Evolutionary conservation across 2,888 invertebrate species (phyloP).

Genomic region (Malthinus seriepunctatus): DNA sequence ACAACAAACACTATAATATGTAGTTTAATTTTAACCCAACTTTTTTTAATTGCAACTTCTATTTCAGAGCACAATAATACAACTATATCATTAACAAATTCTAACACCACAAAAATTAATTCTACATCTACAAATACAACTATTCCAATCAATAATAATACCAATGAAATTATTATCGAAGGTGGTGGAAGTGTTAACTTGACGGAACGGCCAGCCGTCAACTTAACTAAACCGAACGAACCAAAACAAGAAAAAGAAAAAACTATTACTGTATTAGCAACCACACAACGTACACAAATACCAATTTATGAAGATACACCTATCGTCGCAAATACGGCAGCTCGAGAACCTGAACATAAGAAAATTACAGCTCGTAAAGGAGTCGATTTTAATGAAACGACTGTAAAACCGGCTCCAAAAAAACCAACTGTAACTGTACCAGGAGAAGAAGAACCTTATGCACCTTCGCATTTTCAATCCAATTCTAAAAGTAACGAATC

Average conservation of each 20-base stretch:
- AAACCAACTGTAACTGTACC: slow-evolving; percentile 60
- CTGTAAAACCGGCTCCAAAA: slow-evolving; percentile 51
- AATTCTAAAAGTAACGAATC: slow-evolving; percentile 15
- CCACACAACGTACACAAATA: not conserved
- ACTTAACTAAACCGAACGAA: not conserved
- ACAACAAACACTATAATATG: not conserved
- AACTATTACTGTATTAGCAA: not conserved
- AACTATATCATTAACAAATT: not conserved
- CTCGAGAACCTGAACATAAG: slow-evolving; percentile 51
- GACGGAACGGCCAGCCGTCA: not conserved
- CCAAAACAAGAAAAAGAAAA: not conserved
- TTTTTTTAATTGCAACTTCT: not conserved
- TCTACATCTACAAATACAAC: not conserved
- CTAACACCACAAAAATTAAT: not conserved
- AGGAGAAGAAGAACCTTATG: slow-evolving; percentile 47
- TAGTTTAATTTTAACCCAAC: not conserved
- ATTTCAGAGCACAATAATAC: not conserved
- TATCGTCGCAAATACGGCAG: slow-evolving; percentile 51
- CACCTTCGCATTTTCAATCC: slow-evolving; percentile 20
- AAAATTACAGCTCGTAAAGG: slow-evolving; percentile 44
- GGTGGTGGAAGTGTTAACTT: slow-evolving; percentile 4
- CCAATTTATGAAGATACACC: slow-evolving; percentile 6
- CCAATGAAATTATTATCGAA: not conserved
- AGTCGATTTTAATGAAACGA: slow-evolving; percentile 30
- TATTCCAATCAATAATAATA: not conserved